phyloP scores from a whole-genome alignment of 2,888 invertebrate species.

The Ichneumoninae sp. region DNA sequence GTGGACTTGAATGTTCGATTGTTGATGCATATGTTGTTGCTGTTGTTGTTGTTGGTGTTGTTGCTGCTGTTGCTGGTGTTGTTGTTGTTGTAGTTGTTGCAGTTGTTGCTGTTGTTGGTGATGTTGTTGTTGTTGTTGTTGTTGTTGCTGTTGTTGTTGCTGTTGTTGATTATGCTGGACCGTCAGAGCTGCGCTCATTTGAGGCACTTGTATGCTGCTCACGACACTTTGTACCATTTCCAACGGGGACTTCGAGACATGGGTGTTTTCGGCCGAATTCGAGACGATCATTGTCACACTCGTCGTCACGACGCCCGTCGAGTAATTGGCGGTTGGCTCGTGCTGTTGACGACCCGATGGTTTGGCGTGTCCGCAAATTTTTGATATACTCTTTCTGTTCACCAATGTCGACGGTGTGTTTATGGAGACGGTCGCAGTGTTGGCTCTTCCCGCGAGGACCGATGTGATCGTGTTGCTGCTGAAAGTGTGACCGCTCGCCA shows the following conservation, averaged over 20 bases:
- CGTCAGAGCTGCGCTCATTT: slow-evolving; percentile 76
- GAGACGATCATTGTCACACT: slow-evolving; percentile 73
- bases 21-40: slow-evolving; percentile 71
- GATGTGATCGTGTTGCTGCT: slow-evolving; percentile 93
- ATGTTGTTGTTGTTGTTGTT: slow-evolving; percentile 69
- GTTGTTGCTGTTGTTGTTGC: slow-evolving; percentile 78
- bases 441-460: slow-evolving; percentile 91
- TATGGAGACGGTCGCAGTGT: slow-evolving; percentile 91
- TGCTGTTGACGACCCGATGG: slow-evolving; percentile 84
- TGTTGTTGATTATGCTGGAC: slow-evolving; percentile 74
- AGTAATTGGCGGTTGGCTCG: slow-evolving; percentile 55
- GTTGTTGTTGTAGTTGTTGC: slow-evolving; percentile 70
- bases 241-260: slow-evolving; percentile 87
- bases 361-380: slow-evolving; percentile 77
- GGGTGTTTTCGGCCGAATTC: slow-evolving; percentile 78
- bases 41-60: slow-evolving; percentile 77
- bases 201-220: slow-evolving; percentile 88
- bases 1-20: slow-evolving; percentile 78
- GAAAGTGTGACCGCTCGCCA: slow-evolving; percentile 91
- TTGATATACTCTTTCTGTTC: slow-evolving; percentile 79
- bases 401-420: slow-evolving; percentile 87
- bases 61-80: slow-evolving; percentile 77
- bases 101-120: slow-evolving; percentile 78
- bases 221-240: slow-evolving; percentile 93
- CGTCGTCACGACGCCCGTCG: slow-evolving; percentile 80